These are phyloP conservation scores for Agriopis marginaria DNA, from an alignment of 2,888 invertebrate genomes.

Conservation along the genomic window DNA sequence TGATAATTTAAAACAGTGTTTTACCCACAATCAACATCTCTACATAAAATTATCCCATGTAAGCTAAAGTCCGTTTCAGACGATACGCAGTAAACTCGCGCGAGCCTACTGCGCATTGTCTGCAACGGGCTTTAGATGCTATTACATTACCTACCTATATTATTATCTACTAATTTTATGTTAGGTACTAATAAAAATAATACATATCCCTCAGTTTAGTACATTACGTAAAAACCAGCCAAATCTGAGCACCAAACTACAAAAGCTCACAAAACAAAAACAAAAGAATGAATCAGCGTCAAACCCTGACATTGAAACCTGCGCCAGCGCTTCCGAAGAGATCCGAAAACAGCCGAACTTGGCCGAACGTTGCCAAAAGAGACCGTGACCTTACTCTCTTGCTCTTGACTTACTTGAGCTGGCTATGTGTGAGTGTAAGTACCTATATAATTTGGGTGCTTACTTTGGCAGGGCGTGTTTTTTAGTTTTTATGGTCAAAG, in stretches of 20 bases:
- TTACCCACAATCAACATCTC: too few relatives aligned
- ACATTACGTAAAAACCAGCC: slow-evolving; percentile 33
- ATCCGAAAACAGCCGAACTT: slow-evolving; percentile 63
- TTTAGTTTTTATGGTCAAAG: slow-evolving; percentile 63
- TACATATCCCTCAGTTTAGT: slow-evolving; percentile 8
- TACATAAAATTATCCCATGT: too few relatives aligned
- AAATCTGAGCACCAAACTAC: slow-evolving; percentile 33
- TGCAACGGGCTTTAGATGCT: too few relatives aligned
- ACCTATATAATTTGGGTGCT: slow-evolving; percentile 67
- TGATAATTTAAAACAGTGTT: too few relatives aligned
- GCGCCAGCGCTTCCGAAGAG: slow-evolving; percentile 65
- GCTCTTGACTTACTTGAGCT: slow-evolving; percentile 66
- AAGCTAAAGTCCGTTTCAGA: too few relatives aligned
- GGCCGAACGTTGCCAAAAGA: slow-evolving; percentile 66
- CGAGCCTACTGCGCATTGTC: too few relatives aligned
- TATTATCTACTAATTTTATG: background rate
- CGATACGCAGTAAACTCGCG: too few relatives aligned
- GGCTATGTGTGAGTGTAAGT: slow-evolving; percentile 61
- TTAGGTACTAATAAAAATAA: background rate
- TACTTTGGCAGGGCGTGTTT: slow-evolving; percentile 52
- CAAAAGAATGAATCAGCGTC: slow-evolving; percentile 57
- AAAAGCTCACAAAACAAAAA: slow-evolving; percentile 47
- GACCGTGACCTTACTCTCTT: slow-evolving; percentile 79
- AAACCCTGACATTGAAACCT: slow-evolving; percentile 63
- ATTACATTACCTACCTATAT: background rate